phyloP scores from a whole-genome alignment of 1,140 invertebrate genomes.

The Drosophila elegans region DNA sequence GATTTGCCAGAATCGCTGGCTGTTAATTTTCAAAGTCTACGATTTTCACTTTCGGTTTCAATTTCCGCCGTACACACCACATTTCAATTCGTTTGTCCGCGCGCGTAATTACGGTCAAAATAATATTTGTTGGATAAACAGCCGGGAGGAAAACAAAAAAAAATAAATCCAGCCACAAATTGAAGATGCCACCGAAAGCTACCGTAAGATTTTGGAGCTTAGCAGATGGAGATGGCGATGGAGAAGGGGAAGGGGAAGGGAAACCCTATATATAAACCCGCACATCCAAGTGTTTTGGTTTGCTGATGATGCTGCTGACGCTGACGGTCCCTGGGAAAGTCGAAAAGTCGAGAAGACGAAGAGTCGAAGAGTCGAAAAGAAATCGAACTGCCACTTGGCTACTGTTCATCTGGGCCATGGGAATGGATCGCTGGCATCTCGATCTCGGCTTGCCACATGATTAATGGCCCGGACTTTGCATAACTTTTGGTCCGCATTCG shows the following conservation, averaged over 20 bases:
- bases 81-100: slow-evolving; percentile 24
- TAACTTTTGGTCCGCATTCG: slow-evolving; percentile 27
- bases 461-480: slow-evolving; percentile 44
- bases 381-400: slow-evolving; percentile 54
- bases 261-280: slow-evolving; percentile 17
- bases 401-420: slow-evolving; percentile 78
- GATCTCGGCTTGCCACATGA: slow-evolving; percentile 21
- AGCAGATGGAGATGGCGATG: background rate
- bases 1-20: slow-evolving; percentile 23
- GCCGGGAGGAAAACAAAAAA: slow-evolving; percentile 78
- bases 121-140: slow-evolving; percentile 83
- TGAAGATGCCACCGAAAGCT: slow-evolving; percentile 34
- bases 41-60: slow-evolving; percentile 27
- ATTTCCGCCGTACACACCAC: background rate
- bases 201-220: slow-evolving; percentile 28
- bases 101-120: slow-evolving; percentile 84
- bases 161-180: slow-evolving; percentile 19
- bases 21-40: slow-evolving; percentile 45
- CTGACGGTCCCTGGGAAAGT: slow-evolving; percentile 24
- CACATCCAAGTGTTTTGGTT: slow-evolving; percentile 49
- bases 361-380: slow-evolving; percentile 13
- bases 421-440: slow-evolving; percentile 25
- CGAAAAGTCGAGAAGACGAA: background rate
- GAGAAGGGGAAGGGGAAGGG: background rate
- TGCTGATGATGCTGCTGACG: slow-evolving; percentile 21